A percentile compares a stretch with the other conserved stretches of the same genome.
phyloP scores from a whole-genome alignment of 2,113 vertebrate genomes.

The Ciconia boyciana region DNA sequence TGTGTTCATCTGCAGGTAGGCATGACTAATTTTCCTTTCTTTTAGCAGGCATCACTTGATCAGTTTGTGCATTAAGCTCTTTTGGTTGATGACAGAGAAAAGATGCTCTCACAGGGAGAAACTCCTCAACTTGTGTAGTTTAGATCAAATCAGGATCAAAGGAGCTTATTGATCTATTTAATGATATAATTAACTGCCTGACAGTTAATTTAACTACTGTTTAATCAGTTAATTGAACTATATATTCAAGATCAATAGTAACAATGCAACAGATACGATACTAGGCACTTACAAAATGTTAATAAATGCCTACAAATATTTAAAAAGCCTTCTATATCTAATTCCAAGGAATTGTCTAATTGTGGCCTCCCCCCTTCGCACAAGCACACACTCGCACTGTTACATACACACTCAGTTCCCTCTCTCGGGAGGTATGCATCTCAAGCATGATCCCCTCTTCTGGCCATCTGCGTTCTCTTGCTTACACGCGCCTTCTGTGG shows the following conservation, averaged over 20 bases:
- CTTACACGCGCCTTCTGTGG: neutral
- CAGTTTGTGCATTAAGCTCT: neutral
- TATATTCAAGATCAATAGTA: neutral
- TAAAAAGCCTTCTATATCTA: neutral
- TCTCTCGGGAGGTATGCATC: neutral
- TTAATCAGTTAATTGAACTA: neutral
- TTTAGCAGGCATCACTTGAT: neutral
- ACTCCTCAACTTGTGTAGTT: neutral
- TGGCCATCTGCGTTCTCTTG: rapidly evolving
- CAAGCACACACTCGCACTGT: neutral
- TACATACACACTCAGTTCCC: rapidly evolving
- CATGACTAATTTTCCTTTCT: neutral
- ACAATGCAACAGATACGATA: rapidly evolving
- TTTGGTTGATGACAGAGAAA: neutral
- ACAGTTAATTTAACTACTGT: neutral
- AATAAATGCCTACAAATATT: neutral
- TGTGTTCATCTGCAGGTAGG: neutral
- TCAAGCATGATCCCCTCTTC: neutral
- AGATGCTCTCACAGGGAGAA: neutral
- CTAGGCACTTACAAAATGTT: neutral
- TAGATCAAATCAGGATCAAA: neutral
- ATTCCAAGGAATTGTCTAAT: neutral
- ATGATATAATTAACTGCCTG: neutral
- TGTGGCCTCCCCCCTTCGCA: neutral
- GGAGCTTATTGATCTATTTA: neutral